Conservation (phyloP, 2,888 invertebrate genomes). For the Drosophila meridionalis region DNA sequence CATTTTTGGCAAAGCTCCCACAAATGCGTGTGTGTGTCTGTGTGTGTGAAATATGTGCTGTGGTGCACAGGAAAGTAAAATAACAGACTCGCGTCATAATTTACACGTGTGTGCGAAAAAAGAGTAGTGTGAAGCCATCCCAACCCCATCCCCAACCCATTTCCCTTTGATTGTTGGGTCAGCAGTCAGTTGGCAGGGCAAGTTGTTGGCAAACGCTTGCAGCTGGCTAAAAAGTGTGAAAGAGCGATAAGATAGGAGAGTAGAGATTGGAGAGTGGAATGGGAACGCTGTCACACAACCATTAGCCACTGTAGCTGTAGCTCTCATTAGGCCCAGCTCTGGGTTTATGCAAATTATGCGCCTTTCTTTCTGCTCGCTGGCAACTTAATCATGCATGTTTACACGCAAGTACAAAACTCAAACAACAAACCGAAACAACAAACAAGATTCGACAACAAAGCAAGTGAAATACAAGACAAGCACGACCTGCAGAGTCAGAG, state of each 20-base stretch:
- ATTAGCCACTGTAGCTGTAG: conserved; percentile 38
- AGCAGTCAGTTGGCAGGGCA: conserved; percentile 51
- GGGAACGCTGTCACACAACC: conserved; percentile 41
- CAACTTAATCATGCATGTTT: conserved; percentile 79
- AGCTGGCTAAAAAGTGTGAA: conserved; percentile 62
- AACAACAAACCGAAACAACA: conserved; percentile 55
- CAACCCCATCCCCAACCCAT: not conserved
- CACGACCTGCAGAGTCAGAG: conserved; percentile 19
- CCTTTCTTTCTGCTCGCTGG: conserved; percentile 42
- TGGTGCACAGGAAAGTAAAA: conserved; percentile 59
- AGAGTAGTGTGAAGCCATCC: conserved; percentile 2
- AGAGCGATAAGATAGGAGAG: conserved; percentile 49
- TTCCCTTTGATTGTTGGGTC: conserved; percentile 37
- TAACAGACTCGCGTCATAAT: conserved; percentile 68
- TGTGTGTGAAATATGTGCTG: conserved; percentile 56
- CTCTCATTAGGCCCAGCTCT: conserved; percentile 46
- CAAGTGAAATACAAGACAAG: conserved; percentile 39
- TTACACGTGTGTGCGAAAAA: conserved; percentile 54
- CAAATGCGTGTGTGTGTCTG: conserved; percentile 35
- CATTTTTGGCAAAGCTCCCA: conserved; percentile 64
- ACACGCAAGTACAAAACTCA: conserved; percentile 76
- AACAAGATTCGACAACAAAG: conserved; percentile 47
- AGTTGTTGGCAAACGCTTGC: conserved; percentile 40
- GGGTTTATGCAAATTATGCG: conserved; percentile 62
- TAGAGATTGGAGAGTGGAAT: rapidly evolving